Evolutionary conservation across 2,113 vertebrate species (phyloP), one percentile per base, ranked within the genome.

Genomic region (Bolborhynchus lineola): DNA sequence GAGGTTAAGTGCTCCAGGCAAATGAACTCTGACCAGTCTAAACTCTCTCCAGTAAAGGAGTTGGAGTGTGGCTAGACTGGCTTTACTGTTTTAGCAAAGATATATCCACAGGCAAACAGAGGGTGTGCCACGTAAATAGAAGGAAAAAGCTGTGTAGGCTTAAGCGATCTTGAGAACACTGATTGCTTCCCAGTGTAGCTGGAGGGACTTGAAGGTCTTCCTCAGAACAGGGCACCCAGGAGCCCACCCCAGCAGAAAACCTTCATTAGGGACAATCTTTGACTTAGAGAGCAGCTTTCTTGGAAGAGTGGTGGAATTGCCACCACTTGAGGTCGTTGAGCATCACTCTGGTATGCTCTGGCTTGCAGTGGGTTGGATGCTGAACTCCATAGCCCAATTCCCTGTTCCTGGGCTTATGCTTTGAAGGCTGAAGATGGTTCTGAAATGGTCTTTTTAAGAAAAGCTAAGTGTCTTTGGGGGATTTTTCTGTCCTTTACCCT

Each of bases 41-140:
- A 95, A 39, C 47, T 82, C 33, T 82, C 67, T 93, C 16, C 78
- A 39, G 25, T 35, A 31, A 68, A 92, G 44, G 41, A 67, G 37
- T 39, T 64, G 76, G 75, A 69, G 63, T 10, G 64, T 88, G 76
- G 70, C 63, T 62, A 88, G 39, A 14, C 70, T 76, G 67, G 49
- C 70, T 90, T 85, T 41, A 33, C 55, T 90, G 55, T 53, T 92
- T 35, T 46, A 92, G 82, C 76, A 72, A 60, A 70, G 53, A 31
- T 13, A 42, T 46, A 75, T 25, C 60, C 60, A 35, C 71, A 70
- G 68, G 64, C 90, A 95, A 92, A 69, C 62, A 90, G 68, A 90
- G 64, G 79, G 79, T 63, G 75, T 90, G 79, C 88, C 76, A 78
- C 71, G 46, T 95, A 93, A 94, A 88, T 12, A 82, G 69, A 88